Conservation (phyloP, 2,113 vertebrate species). For the Sander lucioperca region DNA sequence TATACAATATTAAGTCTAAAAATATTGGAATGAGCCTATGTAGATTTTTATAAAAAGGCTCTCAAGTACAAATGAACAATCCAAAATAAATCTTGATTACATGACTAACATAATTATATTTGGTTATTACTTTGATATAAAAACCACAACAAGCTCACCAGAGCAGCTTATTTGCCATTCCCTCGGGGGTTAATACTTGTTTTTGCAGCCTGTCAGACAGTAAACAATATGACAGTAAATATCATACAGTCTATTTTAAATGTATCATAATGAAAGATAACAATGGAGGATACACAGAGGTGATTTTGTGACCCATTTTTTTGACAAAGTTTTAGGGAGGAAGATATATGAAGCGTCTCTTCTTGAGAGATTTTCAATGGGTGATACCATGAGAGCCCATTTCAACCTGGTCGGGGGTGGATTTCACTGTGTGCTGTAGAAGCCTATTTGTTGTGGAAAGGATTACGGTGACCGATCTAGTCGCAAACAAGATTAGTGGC, state of each 20-base stretch:
- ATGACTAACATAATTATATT: background rate
- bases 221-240: slow-evolving; percentile 26
- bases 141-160: slow-evolving; percentile 18
- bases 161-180: slow-evolving; percentile 57
- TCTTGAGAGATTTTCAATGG: slow-evolving; percentile 45
- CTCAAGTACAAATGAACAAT: background rate
- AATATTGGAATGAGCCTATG: background rate
- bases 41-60: background rate
- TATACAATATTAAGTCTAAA: background rate
- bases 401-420: slow-evolving; percentile 54
- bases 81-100: slow-evolving; percentile 2
- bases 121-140: slow-evolving; percentile 21
- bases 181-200: slow-evolving; percentile 54
- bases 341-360: background rate
- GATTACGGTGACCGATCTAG: slow-evolving; percentile 81
- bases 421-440: slow-evolving; percentile 63
- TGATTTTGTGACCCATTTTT: background rate
- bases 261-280: slow-evolving; percentile 3
- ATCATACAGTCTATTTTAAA: background rate
- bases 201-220: slow-evolving; percentile 27
- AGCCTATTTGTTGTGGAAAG: slow-evolving; percentile 71
- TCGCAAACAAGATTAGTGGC: slow-evolving; percentile 83
- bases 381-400: slow-evolving; percentile 21
- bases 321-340: slow-evolving; percentile 21
- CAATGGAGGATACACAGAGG: background rate